Conservation (phyloP, 2,888 invertebrate genomes). For the Hypomecis atomaria region DNA sequence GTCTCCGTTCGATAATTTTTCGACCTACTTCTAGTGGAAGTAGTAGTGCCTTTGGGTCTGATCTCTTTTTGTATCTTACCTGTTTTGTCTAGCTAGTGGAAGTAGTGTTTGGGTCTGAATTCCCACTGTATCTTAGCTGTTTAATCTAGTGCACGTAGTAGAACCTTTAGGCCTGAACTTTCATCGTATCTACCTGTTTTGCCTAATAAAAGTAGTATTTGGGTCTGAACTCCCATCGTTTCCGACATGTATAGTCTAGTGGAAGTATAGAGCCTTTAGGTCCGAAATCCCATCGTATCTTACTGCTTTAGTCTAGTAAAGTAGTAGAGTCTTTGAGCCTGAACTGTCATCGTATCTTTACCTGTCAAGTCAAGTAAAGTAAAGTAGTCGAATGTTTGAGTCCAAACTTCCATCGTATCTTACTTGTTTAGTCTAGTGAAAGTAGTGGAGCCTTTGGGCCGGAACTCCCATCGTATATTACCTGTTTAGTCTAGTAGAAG, state of each 20-base stretch:
- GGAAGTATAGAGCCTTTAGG: no score
- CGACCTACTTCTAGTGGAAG: neutral
- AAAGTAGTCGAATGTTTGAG: no score
- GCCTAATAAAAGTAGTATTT: conserved; percentile 14
- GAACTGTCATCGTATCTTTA: no score
- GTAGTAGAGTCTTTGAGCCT: no score
- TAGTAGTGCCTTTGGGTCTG: neutral
- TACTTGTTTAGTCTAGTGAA: neutral
- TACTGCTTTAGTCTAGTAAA: no score
- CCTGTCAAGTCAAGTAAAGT: no score
- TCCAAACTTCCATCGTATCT: no score
- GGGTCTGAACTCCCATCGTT: conserved; percentile 64
- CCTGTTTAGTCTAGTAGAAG: neutral
- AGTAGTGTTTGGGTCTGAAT: neutral
- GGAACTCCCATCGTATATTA: neutral
- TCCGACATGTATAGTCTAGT: no score
- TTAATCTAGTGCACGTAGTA: neutral
- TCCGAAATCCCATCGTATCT: no score
- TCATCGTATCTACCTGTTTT: neutral
- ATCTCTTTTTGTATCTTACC: neutral
- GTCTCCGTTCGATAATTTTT: no score
- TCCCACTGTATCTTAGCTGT: neutral
- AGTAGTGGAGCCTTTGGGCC: neutral
- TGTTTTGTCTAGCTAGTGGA: neutral
- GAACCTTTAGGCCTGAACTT: neutral